Evolutionary conservation across 2,113 vertebrate species (phyloP).

Genomic region (Heterotilapia buettikoferi): DNA sequence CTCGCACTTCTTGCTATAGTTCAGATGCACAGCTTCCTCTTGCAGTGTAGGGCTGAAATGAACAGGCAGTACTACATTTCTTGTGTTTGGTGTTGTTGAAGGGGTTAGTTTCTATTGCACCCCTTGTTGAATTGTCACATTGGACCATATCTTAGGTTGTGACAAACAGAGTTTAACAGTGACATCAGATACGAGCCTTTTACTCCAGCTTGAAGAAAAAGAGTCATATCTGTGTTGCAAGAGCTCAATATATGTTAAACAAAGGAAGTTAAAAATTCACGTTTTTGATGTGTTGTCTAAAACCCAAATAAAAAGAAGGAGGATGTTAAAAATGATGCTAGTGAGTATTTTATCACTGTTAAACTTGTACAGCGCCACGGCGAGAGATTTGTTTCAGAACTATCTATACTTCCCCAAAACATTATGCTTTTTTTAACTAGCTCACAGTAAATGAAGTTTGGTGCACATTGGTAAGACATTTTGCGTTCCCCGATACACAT

Average conservation of each 20-base stretch:
- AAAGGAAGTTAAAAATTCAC: not conserved
- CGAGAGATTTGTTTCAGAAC: not conserved
- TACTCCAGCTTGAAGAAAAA: not conserved
- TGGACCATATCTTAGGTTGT: not conserved
- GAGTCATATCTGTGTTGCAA: not conserved
- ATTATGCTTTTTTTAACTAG: not conserved
- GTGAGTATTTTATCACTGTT: not conserved
- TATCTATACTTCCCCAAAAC: not conserved
- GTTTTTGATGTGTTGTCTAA: not conserved
- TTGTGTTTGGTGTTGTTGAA: not conserved
- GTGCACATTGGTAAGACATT: not conserved
- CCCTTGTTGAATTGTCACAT: not conserved
- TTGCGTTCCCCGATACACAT: not conserved
- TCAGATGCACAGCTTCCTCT: not conserved
- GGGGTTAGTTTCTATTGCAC: not conserved
- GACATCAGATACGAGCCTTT: not conserved
- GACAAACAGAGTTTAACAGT: not conserved
- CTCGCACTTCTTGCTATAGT: not conserved
- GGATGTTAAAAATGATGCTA: not conserved
- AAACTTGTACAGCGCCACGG: not conserved
- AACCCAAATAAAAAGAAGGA: not conserved
- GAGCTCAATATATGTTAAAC: not conserved
- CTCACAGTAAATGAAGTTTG: not conserved
- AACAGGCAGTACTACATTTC: not conserved
- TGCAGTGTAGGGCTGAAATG: not conserved